Conservation (phyloP, 1,140 invertebrate species). For the Reticulitermes speratus region DNA sequence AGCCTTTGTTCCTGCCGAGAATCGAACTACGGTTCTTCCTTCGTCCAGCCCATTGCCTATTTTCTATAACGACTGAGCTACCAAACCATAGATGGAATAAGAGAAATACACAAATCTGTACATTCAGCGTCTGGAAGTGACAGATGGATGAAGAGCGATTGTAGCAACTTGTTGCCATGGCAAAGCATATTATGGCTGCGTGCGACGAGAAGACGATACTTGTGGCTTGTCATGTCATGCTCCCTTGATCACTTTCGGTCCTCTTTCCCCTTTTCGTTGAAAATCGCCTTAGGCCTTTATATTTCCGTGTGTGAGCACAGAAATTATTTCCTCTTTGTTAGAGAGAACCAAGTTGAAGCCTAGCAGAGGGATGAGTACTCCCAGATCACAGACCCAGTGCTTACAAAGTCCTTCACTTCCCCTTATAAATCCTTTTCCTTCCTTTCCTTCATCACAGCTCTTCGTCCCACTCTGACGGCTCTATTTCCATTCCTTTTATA, state of each 20-base stretch:
- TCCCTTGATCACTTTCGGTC: conserved; percentile 1
- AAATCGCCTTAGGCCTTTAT: neutral
- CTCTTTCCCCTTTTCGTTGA: neutral
- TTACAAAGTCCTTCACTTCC: neutral
- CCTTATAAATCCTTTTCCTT: neutral
- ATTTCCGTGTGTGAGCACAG: conserved; percentile 4
- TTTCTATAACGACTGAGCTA: too few species aligned
- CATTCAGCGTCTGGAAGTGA: too few species aligned
- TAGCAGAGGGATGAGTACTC: neutral
- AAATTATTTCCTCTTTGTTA: conserved; percentile 16
- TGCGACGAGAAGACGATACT: neutral
- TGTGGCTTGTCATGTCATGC: neutral
- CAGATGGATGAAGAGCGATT: neutral
- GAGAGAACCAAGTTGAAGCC: neutral
- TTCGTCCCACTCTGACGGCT: neutral
- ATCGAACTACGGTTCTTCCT: too few species aligned
- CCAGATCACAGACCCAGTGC: neutral
- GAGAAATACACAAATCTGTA: too few species aligned
- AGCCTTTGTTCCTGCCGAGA: too few species aligned
- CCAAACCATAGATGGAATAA: too few species aligned
- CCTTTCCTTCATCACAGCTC: neutral
- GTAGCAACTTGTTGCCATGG: neutral
- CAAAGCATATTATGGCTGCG: neutral
- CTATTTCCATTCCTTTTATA: too few species aligned
- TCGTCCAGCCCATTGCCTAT: too few species aligned